Conservation (phyloP, 2,113 vertebrate species). For the Nipponia nippon region DNA sequence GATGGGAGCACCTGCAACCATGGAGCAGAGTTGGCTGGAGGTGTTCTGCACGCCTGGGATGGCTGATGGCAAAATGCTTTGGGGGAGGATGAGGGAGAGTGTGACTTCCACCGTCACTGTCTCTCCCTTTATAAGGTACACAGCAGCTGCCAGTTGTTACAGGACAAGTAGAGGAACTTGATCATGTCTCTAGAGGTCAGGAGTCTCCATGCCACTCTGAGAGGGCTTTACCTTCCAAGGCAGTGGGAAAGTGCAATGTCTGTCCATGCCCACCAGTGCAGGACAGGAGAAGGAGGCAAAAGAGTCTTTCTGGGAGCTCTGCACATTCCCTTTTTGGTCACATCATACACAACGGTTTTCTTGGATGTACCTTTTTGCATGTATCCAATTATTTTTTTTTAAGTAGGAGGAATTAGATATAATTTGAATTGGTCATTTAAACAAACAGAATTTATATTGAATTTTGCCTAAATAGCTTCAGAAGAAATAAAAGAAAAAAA, state of each 20-base stretch:
- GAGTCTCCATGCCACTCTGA: neutral
- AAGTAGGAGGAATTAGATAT: neutral
- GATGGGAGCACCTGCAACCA: neutral
- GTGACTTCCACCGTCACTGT: accelerated
- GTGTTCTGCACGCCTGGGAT: neutral
- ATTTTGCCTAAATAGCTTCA: neutral
- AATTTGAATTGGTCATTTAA: neutral
- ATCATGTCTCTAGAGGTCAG: neutral
- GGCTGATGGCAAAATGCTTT: accelerated
- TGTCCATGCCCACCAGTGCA: accelerated
- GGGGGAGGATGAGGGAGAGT: too few species aligned
- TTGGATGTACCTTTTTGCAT: neutral
- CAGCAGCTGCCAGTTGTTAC: too few species aligned
- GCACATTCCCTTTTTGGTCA: neutral
- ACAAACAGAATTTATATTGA: neutral
- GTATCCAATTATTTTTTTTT: neutral
- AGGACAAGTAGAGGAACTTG: neutral
- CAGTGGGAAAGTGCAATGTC: neutral
- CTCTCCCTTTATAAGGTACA: neutral
- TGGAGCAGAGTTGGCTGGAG: neutral
- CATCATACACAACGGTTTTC: neutral
- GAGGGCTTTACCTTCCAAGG: neutral
- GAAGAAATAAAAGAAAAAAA: neutral
- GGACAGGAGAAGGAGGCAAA: neutral
- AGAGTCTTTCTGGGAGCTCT: neutral